Conservation (phyloP, 2,888 invertebrate genomes). For the Xestoiulus laeticollis region DNA sequence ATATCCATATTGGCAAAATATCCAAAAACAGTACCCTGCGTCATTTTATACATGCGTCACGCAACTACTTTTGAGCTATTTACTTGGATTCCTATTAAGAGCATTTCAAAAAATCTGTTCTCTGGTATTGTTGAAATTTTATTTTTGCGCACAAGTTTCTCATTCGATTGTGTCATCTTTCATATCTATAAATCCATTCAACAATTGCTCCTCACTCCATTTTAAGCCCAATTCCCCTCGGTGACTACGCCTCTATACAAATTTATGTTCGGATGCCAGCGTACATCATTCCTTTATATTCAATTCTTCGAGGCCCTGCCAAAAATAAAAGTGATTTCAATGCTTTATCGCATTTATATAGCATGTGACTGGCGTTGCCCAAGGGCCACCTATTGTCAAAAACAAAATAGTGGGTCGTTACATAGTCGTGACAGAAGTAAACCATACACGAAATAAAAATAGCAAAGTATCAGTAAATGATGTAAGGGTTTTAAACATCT, state of each 20-base stretch:
- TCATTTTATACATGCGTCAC: not conserved
- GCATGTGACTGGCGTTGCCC: not conserved
- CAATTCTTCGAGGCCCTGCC: not conserved
- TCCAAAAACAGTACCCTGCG: no score
- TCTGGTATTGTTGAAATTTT: not conserved
- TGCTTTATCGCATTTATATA: not conserved
- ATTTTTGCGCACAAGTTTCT: not conserved
- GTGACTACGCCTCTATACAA: not conserved
- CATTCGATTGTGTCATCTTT: constrained; percentile 33
- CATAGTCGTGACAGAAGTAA: no score
- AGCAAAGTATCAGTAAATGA: no score
- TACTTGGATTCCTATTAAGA: not conserved
- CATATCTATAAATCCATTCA: not conserved
- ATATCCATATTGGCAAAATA: no score
- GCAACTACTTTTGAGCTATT: not conserved
- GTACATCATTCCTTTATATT: not conserved
- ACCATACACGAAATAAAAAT: no score
- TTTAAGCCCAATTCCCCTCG: not conserved
- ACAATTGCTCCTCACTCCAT: not conserved
- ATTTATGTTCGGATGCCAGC: not conserved
- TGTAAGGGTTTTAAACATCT: no score
- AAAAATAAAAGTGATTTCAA: not conserved
- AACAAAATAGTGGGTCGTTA: no score
- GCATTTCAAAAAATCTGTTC: not conserved
- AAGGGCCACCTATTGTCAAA: not conserved